Conservation (phyloP, 1,140 invertebrate genomes). For the Oscheius sp. region DNA sequence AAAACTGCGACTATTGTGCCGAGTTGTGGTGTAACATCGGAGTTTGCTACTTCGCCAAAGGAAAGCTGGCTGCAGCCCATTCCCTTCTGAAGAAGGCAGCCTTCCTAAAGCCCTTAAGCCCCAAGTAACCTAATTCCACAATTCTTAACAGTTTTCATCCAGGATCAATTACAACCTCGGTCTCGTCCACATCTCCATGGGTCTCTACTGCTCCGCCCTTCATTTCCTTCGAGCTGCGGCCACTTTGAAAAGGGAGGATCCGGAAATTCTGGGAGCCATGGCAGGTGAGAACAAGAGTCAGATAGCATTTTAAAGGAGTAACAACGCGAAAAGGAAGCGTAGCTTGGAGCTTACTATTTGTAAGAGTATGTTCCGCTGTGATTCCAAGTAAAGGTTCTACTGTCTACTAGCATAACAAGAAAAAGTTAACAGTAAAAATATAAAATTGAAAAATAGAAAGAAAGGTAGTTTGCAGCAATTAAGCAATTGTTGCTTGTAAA, state of each 20-base stretch:
- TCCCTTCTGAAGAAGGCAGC: constrained; percentile 23
- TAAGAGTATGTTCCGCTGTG: too few relatives aligned
- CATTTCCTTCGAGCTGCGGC: constrained; percentile 8
- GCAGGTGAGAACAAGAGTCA: background rate
- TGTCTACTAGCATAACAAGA: too few relatives aligned
- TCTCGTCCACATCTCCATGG: constrained; percentile 20
- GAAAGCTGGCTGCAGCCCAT: constrained; percentile 26
- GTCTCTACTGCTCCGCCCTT: constrained; percentile 28
- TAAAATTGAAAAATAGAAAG: too few relatives aligned
- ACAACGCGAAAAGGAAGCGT: background rate
- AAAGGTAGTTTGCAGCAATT: too few relatives aligned
- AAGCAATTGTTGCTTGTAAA: too few relatives aligned
- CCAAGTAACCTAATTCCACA: constrained; percentile 10
- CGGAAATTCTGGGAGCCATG: constrained; percentile 25
- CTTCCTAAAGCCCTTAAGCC: constrained; percentile 16
- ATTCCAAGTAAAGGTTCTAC: too few relatives aligned
- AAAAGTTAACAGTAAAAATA: too few relatives aligned
- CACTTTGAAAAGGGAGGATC: constrained; percentile 6
- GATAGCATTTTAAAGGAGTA: too few relatives aligned
- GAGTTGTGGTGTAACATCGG: constrained; percentile 33
- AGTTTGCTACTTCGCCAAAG: background rate
- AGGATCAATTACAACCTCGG: constrained; percentile 30
- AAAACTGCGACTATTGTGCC: constrained; percentile 24
- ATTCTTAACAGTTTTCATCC: background rate
- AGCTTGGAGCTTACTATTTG: background rate